Conservation (phyloP, 2,113 vertebrate genomes). For the Atherinomorus stipes region DNA sequence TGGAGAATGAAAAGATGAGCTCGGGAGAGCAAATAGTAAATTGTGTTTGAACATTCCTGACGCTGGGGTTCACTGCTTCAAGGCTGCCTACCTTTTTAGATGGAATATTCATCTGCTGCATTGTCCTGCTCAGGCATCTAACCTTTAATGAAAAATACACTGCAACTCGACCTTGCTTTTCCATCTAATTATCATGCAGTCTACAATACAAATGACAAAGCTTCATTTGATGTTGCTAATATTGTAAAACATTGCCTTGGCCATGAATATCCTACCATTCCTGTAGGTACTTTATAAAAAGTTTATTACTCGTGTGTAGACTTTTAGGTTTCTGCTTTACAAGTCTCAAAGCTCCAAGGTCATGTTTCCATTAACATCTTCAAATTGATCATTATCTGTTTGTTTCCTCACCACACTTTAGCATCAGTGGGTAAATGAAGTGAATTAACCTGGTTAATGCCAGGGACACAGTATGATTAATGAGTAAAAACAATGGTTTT, state of each 20-base stretch:
- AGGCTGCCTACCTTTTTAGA: conserved; percentile 66
- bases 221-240: conserved; percentile 29
- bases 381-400: background rate
- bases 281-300: background rate
- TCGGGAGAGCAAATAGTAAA: conserved; percentile 65
- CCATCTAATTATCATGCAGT: conserved; percentile 40
- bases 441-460: background rate
- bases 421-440: conserved; percentile 4
- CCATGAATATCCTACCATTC: no score
- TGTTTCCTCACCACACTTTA: background rate
- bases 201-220: conserved; percentile 31
- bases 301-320: background rate
- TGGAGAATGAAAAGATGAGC: conserved; percentile 69
- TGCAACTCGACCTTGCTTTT: conserved; percentile 59
- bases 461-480: background rate
- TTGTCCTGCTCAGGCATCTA: conserved; percentile 58
- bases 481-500: conserved; percentile 5
- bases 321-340: background rate
- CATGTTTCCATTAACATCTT: background rate
- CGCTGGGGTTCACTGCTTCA: conserved; percentile 63
- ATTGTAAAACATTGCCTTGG: background rate
- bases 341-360: conserved; percentile 3
- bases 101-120: conserved; percentile 66
- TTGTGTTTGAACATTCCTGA: conserved; percentile 70
- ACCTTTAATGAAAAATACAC: conserved; percentile 53